Evolutionary conservation across 2,113 vertebrate species (phyloP).

Genomic region (Typhlomys cinereus): DNA sequence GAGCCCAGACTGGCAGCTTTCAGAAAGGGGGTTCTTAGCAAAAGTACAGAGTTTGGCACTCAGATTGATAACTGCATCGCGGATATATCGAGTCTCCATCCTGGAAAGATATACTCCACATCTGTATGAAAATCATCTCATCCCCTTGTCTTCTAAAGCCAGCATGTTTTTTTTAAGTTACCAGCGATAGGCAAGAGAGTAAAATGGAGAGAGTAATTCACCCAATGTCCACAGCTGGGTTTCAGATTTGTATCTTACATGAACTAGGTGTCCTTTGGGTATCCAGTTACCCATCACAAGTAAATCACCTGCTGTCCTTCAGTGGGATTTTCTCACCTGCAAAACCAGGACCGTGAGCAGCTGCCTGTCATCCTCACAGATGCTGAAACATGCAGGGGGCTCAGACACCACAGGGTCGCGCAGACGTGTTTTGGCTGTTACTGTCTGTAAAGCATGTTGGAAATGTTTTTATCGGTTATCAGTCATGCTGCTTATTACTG

Average conservation of each 20-base stretch:
- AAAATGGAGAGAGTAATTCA: neutral
- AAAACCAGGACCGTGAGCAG: neutral
- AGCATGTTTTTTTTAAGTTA: neutral
- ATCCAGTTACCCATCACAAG: neutral
- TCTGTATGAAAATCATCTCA: neutral
- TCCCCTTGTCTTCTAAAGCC: neutral
- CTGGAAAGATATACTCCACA: neutral
- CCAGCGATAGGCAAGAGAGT: neutral
- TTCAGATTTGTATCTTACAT: neutral
- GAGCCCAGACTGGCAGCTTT: neutral
- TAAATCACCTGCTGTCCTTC: neutral
- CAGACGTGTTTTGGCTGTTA: neutral
- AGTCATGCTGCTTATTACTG: neutral
- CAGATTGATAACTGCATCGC: neutral
- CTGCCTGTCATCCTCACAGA: neutral
- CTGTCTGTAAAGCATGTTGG: neutral
- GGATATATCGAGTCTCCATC: neutral
- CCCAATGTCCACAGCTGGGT: neutral
- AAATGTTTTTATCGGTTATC: neutral
- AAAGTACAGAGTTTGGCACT: neutral
- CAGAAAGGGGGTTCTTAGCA: neutral
- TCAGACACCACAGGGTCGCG: neutral
- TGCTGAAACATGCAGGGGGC: neutral
- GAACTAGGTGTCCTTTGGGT: fast-evolving
- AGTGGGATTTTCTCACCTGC: neutral